These are phyloP conservation scores for Aplodontia rufa DNA, from an alignment of 2,113 vertebrate species.

Conservation along the genomic window DNA sequence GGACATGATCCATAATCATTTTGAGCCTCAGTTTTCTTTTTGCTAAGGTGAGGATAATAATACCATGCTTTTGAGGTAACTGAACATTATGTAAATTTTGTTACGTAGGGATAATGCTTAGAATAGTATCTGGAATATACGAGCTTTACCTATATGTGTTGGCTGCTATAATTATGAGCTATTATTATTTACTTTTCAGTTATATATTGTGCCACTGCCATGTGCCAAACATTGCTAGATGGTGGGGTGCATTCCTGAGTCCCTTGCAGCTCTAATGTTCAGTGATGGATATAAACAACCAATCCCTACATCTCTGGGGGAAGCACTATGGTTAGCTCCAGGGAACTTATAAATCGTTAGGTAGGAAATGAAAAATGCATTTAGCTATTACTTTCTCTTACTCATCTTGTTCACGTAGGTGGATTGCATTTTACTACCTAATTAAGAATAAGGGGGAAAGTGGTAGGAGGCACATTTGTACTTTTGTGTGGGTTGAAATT, in stretches of 20 bases:
- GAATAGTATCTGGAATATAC: neutral
- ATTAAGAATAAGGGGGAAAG: slow-evolving; percentile 71
- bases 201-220: neutral
- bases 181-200: slow-evolving; percentile 24
- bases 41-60: neutral
- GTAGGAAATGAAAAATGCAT: slow-evolving; percentile 75
- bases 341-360: slow-evolving; percentile 55
- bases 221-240: slow-evolving; percentile 13
- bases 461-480: slow-evolving; percentile 58
- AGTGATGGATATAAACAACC: slow-evolving; percentile 15
- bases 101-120: neutral
- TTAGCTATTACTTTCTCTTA: slow-evolving; percentile 72
- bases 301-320: neutral
- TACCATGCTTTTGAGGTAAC: neutral
- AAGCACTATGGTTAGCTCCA: slow-evolving; percentile 42
- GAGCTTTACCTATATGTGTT: neutral
- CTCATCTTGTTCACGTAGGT: slow-evolving; percentile 71
- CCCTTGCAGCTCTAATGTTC: neutral
- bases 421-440: slow-evolving; percentile 75
- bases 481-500: slow-evolving; percentile 64
- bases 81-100: neutral
- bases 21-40: neutral
- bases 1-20: neutral
- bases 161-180: neutral
- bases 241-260: neutral